phyloP scores from a whole-genome alignment of 1,140 invertebrate species.

The Thalassaphorura encarpata region DNA sequence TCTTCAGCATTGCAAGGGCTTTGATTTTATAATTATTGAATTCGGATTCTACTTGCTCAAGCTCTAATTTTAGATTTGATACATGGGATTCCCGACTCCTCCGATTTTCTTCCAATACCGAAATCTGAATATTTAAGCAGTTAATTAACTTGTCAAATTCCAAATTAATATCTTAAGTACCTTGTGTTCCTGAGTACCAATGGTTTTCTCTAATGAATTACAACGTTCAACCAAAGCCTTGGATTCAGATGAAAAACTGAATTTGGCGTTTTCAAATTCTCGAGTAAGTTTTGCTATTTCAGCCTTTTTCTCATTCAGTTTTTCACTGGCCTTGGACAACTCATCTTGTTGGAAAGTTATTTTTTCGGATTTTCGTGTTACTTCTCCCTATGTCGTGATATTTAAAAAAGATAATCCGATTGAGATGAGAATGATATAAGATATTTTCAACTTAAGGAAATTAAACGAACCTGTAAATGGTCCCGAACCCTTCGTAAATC shows the following conservation, averaged over 20 bases:
- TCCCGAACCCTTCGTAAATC: slow-evolving; percentile 1
- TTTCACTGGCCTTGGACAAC: slow-evolving; percentile 25
- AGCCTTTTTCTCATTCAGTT: slow-evolving; percentile 24
- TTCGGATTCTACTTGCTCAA: slow-evolving; percentile 30
- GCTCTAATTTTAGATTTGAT: slow-evolving; percentile 29
- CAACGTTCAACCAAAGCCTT: slow-evolving; percentile 23
- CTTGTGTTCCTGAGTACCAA: slow-evolving; percentile 26
- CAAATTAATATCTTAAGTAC: background rate
- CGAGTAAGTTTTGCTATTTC: slow-evolving; percentile 18
- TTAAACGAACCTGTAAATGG: background rate
- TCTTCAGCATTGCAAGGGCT: slow-evolving; percentile 30
- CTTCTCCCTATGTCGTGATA: slow-evolving; percentile 15
- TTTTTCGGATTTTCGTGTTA: slow-evolving; percentile 26
- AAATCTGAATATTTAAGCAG: slow-evolving; percentile 18
- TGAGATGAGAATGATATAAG: background rate
- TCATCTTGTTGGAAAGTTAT: slow-evolving; percentile 28
- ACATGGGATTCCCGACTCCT: slow-evolving; percentile 29
- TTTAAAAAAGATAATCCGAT: background rate
- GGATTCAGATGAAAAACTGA: slow-evolving; percentile 24
- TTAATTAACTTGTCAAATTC: background rate
- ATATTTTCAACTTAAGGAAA: too few species aligned
- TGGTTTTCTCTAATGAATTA: slow-evolving; percentile 12
- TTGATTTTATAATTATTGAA: slow-evolving; percentile 30
- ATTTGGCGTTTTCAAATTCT: slow-evolving; percentile 27
- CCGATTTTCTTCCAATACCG: slow-evolving; percentile 27